Evolutionary conservation across 2,113 vertebrate species (phyloP), one percentile per base, ranked within the genome.

Genomic region (Poecile atricapillus): DNA sequence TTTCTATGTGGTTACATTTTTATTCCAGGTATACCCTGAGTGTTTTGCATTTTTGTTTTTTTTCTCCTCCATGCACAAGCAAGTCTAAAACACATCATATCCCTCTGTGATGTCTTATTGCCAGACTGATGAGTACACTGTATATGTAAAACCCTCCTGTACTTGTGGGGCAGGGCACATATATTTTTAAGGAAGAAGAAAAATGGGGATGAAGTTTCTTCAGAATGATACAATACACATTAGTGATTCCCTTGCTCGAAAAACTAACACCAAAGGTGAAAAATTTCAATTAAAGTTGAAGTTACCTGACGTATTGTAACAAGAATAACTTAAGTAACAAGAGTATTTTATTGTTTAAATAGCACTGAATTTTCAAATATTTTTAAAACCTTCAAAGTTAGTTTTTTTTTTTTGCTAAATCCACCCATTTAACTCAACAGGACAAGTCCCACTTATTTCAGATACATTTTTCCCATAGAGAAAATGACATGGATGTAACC

Each of bases 91-190:
- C 10, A 46, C 39, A 59, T 30, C 24, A 27, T 11, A 49, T 21
- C 15, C 28, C n/a, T 63, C 47, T 35, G 52, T 58, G 28, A 76
- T 14, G 14, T 33, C n/a, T 21, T 63, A 15, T 17, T 62, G 31
- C 15, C 39, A 71, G 44, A n/a, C n/a, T 68, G 43, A 44, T 41
- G 43, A 78, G 25, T 53, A 58, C 49, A 53, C 6, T 39, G 20
- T 22, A 23, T 27, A n/a, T 53, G 16, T 4, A 47, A 65, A 25
- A 75, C 6, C 16, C 27, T 41, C 8, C 53, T 10, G 10, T 10
- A 8, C 5, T 30, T 39, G 11, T 15, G 27, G 7, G 10, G 1
- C 5, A 7, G 6, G 7, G 9, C 7, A 63, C 6, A 19, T 4
- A 19, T 12, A 41, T 76, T 80, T 75, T 89, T 49, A 89, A 60